Conservation (phyloP, 35 echinoderm and acorn worm species). For the Apostichopus californicus region DNA sequence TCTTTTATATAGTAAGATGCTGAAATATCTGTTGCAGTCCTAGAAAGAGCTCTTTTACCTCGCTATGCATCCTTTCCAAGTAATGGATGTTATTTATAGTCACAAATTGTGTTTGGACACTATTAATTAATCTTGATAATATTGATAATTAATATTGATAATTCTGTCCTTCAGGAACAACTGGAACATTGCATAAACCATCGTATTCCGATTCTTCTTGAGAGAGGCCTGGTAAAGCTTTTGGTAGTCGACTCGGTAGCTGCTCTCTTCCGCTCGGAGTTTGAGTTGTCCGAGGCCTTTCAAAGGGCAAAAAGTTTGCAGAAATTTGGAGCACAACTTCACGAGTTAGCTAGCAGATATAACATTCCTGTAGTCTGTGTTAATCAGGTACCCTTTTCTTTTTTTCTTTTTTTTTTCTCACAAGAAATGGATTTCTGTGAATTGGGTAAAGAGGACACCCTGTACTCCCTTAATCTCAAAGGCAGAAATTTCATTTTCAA, state of each 20-base stretch:
- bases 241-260: conserved; percentile 93
- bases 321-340: conserved; percentile 74
- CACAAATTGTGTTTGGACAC: conserved; percentile 5
- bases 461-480: no score
- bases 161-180: conserved; percentile 65
- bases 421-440: no score
- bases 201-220: conserved; percentile 78
- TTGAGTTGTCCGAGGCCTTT: conserved; percentile 64
- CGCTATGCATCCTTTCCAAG: no score
- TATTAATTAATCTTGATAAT: background rate
- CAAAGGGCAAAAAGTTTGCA: conserved; percentile 77
- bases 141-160: no score
- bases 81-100: no score
- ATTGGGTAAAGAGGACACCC: no score
- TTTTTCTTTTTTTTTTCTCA: no score
- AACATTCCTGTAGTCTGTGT: conserved; percentile 88
- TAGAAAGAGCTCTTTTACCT: background rate
- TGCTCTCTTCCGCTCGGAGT: conserved; percentile 91
- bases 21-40: background rate
- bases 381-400: conserved; percentile 72
- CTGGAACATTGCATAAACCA: conserved; percentile 84
- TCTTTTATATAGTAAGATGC: no score
- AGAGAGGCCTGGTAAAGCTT: conserved; percentile 73
- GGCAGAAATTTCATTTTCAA: no score
- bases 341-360: conserved; percentile 63